A percentile compares a stretch with the other conserved stretches of the same genome.
Evolutionary conservation across 2,888 invertebrate genomes (phyloP).

Genomic region (Nezara viridula): DNA sequence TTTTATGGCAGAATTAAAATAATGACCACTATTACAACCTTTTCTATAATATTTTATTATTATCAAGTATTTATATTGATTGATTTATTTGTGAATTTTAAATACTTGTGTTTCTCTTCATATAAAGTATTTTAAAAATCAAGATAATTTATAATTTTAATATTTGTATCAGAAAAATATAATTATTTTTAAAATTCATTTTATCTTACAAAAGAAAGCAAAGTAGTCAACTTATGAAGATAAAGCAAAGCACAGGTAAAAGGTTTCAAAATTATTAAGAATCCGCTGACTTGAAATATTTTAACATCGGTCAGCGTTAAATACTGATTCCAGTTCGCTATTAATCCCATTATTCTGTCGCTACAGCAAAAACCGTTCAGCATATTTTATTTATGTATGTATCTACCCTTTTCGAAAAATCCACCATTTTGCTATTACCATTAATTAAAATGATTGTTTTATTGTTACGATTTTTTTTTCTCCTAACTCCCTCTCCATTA

Average conservation of each 20-base stretch:
- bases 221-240: no score
- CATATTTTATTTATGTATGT: background rate
- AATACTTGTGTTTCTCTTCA: no score
- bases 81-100: no score
- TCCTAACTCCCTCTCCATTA: background rate
- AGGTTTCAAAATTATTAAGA: background rate
- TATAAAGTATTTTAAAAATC: no score
- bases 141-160: no score
- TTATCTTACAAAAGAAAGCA: no score
- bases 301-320: background rate
- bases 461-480: background rate
- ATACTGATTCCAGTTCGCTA: background rate
- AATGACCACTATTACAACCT: no score
- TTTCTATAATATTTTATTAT: no score
- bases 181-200: no score
- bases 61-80: no score
- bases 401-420: background rate
- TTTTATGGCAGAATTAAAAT: no score
- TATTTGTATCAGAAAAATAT: no score
- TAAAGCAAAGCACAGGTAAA: background rate
- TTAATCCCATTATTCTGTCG: constrained; percentile 8
- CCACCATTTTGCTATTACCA: background rate
- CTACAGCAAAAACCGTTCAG: background rate
- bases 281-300: background rate
- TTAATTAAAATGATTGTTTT: constrained; percentile 7